Evolutionary conservation across 2,113 vertebrate species (phyloP), one percentile per base, ranked within the genome.

Genomic region (Deroptyus accipitrinus): DNA sequence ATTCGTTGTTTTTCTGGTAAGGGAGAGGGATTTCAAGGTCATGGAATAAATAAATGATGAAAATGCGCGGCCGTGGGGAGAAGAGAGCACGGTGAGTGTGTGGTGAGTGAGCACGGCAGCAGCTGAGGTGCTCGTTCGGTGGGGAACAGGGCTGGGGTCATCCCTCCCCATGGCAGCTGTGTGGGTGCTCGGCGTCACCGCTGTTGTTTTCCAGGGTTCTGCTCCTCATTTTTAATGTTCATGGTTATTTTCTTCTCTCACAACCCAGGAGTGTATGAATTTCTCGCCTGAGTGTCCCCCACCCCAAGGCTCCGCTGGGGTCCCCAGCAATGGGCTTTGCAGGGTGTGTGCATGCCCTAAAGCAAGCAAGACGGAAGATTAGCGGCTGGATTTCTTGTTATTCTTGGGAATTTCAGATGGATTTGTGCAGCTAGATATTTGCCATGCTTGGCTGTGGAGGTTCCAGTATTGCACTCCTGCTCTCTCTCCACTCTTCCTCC

Each of bases 21-120:
- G 85, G 91, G 70, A 96, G 94, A 97, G 97, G 96, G 95, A 96
- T 97, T 97, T 97, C 96, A 96, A 97, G 96, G 97, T 96, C 97
- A 96, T 0, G 2, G 57, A 86, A 96, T 97, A 91, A 97, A 97
- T 97, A 96, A 97, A 89, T 94, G 79, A 96, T 96, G 84, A 83
- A 96, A 85, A 61, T 41, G 51, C 4, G 1, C 1, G 63, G 83
- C 85, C 1, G 1, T 2, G 4, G 92, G 90, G 94, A 95, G 64
- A 84, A 92, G 82, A 2, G 1, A 84, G 68, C 61, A 13, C n/a
- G 39, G 84, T 2, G 2, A 92, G 81, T 0, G 4, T 1, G 0
- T 18, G 0, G 63, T 0, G 3, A 66, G 82, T 1, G 0, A 78
- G 86, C 4, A 0, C 0, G 0, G 55, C 57, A 31, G 39, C 67